A percentile compares a stretch with the other conserved stretches of the same genome.
Conservation (phyloP, 1,140 invertebrate genomes). For the Hylaeus anthracinus region DNA sequence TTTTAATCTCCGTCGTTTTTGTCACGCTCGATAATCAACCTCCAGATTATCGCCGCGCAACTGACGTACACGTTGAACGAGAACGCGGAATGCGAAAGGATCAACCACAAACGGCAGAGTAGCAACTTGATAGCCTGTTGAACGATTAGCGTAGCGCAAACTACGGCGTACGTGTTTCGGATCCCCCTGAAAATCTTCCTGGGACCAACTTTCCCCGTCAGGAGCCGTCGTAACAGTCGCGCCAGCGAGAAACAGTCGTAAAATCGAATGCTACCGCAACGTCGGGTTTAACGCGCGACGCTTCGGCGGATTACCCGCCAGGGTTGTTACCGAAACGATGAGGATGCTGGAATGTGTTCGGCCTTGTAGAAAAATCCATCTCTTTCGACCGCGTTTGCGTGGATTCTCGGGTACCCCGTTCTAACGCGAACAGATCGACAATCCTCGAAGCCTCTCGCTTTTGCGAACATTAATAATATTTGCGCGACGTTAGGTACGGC, state of each 20-base stretch:
- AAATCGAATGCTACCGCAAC: conserved; percentile 44
- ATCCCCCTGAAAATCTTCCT: conserved; percentile 22
- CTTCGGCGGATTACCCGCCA: conserved; percentile 48
- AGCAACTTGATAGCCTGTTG: conserved; percentile 1
- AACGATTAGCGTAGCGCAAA: conserved; percentile 21
- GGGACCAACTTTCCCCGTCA: conserved; percentile 12
- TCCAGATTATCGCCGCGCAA: too few species aligned
- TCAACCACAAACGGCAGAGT: neutral
- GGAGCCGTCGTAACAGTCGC: conserved; percentile 2
- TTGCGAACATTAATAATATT: too few species aligned
- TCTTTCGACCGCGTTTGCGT: too few species aligned
- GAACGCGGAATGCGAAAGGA: neutral
- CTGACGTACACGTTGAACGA: neutral
- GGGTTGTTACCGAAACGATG: conserved; percentile 32
- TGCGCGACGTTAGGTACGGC: too few species aligned
- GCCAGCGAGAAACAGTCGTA: conserved; percentile 24
- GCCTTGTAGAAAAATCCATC: too few species aligned
- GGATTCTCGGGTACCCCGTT: too few species aligned
- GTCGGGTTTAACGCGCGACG: conserved; percentile 40
- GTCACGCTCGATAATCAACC: too few species aligned
- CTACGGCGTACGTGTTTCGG: neutral
- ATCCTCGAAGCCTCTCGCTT: too few species aligned
- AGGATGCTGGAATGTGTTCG: too few species aligned
- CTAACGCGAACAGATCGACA: too few species aligned
- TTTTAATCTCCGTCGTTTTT: too few species aligned